These are phyloP conservation scores for Medauroidea extradentata DNA, from an alignment of 1,140 invertebrate genomes.

Conservation along the genomic window DNA sequence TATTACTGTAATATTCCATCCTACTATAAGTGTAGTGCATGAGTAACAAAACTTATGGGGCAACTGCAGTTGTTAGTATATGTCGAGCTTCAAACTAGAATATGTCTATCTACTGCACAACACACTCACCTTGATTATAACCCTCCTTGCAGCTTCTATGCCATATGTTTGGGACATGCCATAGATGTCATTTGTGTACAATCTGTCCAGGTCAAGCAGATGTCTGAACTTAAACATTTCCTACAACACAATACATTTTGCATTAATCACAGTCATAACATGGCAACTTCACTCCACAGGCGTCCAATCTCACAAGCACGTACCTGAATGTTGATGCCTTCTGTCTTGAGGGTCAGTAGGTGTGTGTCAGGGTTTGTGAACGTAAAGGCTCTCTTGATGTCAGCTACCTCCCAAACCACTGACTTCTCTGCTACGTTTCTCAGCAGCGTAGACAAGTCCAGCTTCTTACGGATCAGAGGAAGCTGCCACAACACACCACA, in stretches of 20 bases:
- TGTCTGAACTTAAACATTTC: slow-evolving; percentile 81
- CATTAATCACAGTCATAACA: not conserved
- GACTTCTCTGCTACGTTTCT: slow-evolving; percentile 66
- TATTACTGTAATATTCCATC: too few relatives aligned
- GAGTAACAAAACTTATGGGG: too few relatives aligned
- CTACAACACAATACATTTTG: slow-evolving; percentile 35
- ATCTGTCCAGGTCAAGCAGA: slow-evolving; percentile 75
- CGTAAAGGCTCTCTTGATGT: slow-evolving; percentile 79
- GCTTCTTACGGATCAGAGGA: slow-evolving; percentile 56
- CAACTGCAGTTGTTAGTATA: too few relatives aligned
- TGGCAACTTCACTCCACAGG: too few relatives aligned
- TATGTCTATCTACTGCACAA: too few relatives aligned
- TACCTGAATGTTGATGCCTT: slow-evolving; percentile 88
- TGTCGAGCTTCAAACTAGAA: too few relatives aligned
- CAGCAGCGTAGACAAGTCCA: slow-evolving; percentile 77
- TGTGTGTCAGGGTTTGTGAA: slow-evolving; percentile 51
- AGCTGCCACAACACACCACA: slow-evolving; percentile 44
- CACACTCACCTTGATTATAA: slow-evolving; percentile 65
- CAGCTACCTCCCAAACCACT: slow-evolving; percentile 73
- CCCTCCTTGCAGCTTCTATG: slow-evolving; percentile 90
- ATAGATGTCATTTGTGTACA: slow-evolving; percentile 96
- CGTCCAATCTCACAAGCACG: slow-evolving; percentile 21
- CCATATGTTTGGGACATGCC: slow-evolving; percentile 86
- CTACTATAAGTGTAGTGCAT: too few relatives aligned
- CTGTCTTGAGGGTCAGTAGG: slow-evolving; percentile 75